Evolutionary conservation across 1,140 invertebrate species (phyloP).

Genomic region (Solenopsis fugax): DNA sequence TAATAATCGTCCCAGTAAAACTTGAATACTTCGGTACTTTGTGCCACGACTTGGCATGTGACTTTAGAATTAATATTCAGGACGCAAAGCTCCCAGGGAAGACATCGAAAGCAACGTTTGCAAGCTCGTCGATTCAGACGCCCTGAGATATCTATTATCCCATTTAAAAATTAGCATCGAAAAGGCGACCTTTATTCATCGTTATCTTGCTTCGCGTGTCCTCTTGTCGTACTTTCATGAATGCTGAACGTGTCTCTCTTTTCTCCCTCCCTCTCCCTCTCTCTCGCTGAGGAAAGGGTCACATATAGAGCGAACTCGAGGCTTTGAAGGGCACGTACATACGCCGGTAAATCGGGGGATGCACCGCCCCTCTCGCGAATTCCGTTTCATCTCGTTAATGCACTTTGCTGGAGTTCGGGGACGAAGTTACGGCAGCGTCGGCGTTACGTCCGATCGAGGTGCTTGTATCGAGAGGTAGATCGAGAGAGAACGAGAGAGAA

Average conservation of each 20-base stretch:
- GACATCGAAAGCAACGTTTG: constrained; percentile 51
- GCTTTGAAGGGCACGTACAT: constrained; percentile 50
- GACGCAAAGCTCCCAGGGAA: constrained; percentile 22
- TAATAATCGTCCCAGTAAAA: constrained; percentile 37
- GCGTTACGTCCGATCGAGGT: constrained; percentile 62
- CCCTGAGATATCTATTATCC: constrained; percentile 75
- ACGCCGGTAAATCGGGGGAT: constrained; percentile 38
- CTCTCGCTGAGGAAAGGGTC: neutral
- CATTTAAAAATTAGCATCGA: constrained; percentile 77
- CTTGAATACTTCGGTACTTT: constrained; percentile 19
- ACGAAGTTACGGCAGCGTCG: constrained; percentile 47
- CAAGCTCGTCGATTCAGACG: constrained; percentile 42
- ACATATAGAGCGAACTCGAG: neutral
- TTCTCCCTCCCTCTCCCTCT: neutral
- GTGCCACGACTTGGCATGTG: neutral
- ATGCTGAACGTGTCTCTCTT: constrained; percentile 24
- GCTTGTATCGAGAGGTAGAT: constrained; percentile 40
- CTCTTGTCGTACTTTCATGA: constrained; percentile 8
- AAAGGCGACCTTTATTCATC: constrained; percentile 47
- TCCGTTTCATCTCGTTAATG: constrained; percentile 75
- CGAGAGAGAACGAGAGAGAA: neutral
- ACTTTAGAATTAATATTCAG: constrained; percentile 66
- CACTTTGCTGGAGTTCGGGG: constrained; percentile 59
- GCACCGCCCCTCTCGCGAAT: constrained; percentile 39
- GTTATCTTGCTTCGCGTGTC: constrained; percentile 27